Conservation (phyloP, 2,797 vertebrate genomes). For the Threskiornis aethiopicus region DNA sequence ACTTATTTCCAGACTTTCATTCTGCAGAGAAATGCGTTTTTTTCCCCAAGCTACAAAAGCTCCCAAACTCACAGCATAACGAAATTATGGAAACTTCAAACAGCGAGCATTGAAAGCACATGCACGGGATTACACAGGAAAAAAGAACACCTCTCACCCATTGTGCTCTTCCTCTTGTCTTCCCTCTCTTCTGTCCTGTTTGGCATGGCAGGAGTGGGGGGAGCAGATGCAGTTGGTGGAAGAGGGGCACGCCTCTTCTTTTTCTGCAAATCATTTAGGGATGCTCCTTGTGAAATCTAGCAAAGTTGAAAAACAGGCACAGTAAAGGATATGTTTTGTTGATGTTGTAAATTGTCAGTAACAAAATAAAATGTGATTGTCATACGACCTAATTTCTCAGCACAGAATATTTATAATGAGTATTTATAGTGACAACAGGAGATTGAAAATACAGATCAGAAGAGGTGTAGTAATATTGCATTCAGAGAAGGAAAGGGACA, state of each 20-base stretch:
- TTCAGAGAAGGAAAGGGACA: neutral
- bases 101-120: neutral
- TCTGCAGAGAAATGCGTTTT: neutral
- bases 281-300: conserved; percentile 78
- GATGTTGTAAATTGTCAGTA: neutral
- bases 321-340: neutral
- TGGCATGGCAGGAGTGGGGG: conserved; percentile 72
- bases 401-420: neutral
- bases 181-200: conserved; percentile 84
- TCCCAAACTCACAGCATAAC: neutral
- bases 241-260: conserved; percentile 93
- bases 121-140: neutral
- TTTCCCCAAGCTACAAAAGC: neutral
- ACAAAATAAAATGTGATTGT: neutral
- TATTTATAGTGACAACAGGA: neutral
- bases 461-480: neutral
- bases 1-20: conserved; percentile 60
- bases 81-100: neutral
- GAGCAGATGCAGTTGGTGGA: conserved; percentile 80
- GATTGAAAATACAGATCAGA: neutral
- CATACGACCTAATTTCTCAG: neutral
- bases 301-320: neutral
- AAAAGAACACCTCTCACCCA: conserved; percentile 79
- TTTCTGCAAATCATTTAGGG: conserved; percentile 79
- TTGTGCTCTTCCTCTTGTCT: conserved; percentile 85